phyloP scores from a whole-genome alignment of 2,888 invertebrate genomes.

The Megamerina dolium region DNA sequence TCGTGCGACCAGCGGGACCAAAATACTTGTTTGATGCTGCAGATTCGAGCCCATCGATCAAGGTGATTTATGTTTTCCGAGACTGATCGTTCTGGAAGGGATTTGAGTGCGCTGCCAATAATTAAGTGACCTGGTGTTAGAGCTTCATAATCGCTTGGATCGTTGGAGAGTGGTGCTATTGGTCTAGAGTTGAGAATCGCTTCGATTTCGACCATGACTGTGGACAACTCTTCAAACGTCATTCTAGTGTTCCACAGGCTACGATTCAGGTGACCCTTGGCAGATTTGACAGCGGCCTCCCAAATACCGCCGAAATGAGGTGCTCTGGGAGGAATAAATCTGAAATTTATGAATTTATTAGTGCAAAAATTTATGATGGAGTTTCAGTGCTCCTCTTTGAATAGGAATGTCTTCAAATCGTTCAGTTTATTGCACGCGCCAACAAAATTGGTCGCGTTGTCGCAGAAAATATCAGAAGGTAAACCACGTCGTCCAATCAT shows the following conservation, averaged over 20 bases:
- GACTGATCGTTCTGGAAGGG: background rate
- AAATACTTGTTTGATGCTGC: slow-evolving; percentile 3
- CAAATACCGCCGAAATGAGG: slow-evolving; percentile 11
- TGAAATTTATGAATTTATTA: slow-evolving; percentile 10
- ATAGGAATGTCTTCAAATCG: slow-evolving; percentile 11
- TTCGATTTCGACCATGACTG: slow-evolving; percentile 15
- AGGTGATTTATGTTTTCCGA: slow-evolving; percentile 1
- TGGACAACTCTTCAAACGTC: slow-evolving; percentile 15
- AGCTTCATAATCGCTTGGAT: background rate
- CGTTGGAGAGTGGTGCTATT: slow-evolving; percentile 9
- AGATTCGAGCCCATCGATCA: background rate
- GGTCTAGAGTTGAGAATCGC: slow-evolving; percentile 15
- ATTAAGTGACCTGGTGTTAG: slow-evolving; percentile 2
- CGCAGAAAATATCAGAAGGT: slow-evolving; percentile 11
- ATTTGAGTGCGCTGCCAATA: slow-evolving; percentile 2
- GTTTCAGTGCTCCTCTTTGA: background rate
- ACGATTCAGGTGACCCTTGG: slow-evolving; percentile 3
- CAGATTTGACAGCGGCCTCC: slow-evolving; percentile 5
- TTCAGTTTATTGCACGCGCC: slow-evolving; percentile 5
- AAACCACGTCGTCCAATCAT: slow-evolving; percentile 11
- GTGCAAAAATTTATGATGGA: slow-evolving; percentile 6
- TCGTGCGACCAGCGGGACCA: slow-evolving; percentile 2
- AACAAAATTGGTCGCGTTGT: slow-evolving; percentile 16
- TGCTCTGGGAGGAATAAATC: slow-evolving; percentile 6
- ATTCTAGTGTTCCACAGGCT: slow-evolving; percentile 7